Evolutionary conservation across 2,113 vertebrate species (phyloP).

Genomic region (Seriola rivoliana): DNA sequence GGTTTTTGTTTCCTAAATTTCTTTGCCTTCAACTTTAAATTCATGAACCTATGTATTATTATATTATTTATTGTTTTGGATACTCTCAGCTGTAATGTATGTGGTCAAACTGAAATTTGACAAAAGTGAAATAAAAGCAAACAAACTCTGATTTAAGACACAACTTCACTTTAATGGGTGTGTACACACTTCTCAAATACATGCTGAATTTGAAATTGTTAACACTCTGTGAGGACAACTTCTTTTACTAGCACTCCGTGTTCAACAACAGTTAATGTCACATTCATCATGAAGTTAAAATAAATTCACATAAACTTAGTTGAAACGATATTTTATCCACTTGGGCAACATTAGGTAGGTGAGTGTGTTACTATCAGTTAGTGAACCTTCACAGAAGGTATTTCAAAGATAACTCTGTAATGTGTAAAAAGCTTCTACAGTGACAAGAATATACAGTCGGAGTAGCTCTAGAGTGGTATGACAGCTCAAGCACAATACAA

Average conservation of each 20-base stretch:
- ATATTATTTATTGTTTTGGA: background rate
- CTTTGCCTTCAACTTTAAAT: background rate
- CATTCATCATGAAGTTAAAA: conserved; percentile 42
- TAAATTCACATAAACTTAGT: conserved; percentile 30
- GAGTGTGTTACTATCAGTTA: conserved; percentile 45
- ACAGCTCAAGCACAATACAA: conserved; percentile 36
- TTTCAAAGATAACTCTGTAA: conserved; percentile 26
- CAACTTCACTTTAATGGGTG: conserved; percentile 66
- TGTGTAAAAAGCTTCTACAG: conserved; percentile 51
- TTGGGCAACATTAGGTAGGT: conserved; percentile 46
- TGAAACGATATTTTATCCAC: conserved; percentile 11
- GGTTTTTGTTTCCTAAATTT: background rate
- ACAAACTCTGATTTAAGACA: conserved; percentile 38
- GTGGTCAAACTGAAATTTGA: background rate
- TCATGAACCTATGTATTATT: background rate
- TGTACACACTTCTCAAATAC: conserved; percentile 68
- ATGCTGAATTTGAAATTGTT: conserved; percentile 65
- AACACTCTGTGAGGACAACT: conserved; percentile 48
- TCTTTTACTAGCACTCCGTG: conserved; percentile 38
- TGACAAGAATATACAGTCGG: conserved; percentile 31
- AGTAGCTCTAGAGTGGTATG: background rate
- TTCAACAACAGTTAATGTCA: conserved; percentile 47
- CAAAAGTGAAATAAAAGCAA: conserved; percentile 4
- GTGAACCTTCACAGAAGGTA: conserved; percentile 80
- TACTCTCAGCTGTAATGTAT: background rate